phyloP scores from a whole-genome alignment of 2,113 vertebrate genomes.

The Pangasianodon gigas region DNA sequence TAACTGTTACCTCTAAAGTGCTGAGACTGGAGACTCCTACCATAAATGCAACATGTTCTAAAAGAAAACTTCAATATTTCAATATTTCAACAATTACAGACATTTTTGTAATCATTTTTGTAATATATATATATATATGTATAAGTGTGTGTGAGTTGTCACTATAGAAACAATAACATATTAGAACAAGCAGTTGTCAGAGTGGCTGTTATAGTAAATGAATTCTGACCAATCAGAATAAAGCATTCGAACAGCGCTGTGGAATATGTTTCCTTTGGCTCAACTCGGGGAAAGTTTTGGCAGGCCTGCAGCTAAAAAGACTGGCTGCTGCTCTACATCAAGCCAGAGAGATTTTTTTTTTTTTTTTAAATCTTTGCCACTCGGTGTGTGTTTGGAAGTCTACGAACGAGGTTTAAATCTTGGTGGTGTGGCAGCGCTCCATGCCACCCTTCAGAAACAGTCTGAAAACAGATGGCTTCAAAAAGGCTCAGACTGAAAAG shows the following conservation, averaged over 20 bases:
- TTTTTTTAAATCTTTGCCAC: not conserved
- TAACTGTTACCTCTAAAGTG: not conserved
- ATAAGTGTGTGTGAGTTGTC: not conserved
- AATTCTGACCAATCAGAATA: not conserved
- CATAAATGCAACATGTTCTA: not conserved
- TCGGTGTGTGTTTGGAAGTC: slow-evolving; percentile 8
- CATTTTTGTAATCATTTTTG: not conserved
- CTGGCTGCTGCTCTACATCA: slow-evolving; percentile 47
- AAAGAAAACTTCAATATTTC: not conserved
- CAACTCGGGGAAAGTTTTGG: slow-evolving; percentile 50
- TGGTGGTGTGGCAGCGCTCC: not conserved
- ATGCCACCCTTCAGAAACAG: not conserved
- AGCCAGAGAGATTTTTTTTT: not conserved
- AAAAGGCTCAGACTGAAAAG: not conserved
- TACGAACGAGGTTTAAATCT: slow-evolving; percentile 7
- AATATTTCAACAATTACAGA: not conserved
- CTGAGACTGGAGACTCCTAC: not conserved
- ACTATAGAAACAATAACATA: not conserved
- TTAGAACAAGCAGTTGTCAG: not conserved
- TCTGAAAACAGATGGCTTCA: not conserved
- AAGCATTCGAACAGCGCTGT: not conserved
- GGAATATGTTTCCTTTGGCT: slow-evolving; percentile 53
- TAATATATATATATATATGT: not conserved
- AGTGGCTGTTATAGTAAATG: not conserved
- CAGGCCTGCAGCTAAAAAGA: slow-evolving; percentile 35